A percentile compares a stretch with the other conserved stretches of the same genome.
Evolutionary conservation across 2,888 invertebrate species (phyloP).

Genomic region (Macrophya annulata): DNA sequence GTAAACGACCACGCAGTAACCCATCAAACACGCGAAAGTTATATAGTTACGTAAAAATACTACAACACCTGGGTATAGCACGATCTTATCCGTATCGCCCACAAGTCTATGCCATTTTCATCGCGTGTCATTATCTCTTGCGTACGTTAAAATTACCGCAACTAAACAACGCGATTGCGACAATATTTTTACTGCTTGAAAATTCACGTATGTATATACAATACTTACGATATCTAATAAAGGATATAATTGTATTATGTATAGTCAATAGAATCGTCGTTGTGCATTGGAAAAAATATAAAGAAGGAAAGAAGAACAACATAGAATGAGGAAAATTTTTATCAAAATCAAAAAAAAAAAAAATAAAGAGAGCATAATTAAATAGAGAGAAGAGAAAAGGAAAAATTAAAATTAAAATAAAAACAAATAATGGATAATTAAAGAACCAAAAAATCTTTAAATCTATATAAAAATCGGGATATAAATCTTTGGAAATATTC

Average conservation of each 20-base stretch:
- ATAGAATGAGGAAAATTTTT: neutral
- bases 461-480: neutral
- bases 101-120: conserved; percentile 37
- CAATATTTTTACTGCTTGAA: conserved; percentile 13
- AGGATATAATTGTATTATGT: neutral
- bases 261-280: neutral
- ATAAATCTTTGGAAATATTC: neutral
- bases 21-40: conserved; percentile 51
- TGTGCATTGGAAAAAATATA: neutral
- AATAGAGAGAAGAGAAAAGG: neutral
- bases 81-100: conserved; percentile 50
- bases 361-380: neutral
- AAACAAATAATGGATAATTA: neutral
- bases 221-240: neutral
- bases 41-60: conserved; percentile 55
- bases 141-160: conserved; percentile 36
- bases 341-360: neutral
- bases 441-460: neutral
- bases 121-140: conserved; percentile 33
- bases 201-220: neutral
- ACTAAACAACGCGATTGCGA: neutral
- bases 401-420: too few relatives aligned
- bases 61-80: conserved; percentile 52
- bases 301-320: neutral
- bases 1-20: conserved; percentile 43